Conservation (phyloP, 1,140 invertebrate species). For the Spodoptera litura region DNA sequence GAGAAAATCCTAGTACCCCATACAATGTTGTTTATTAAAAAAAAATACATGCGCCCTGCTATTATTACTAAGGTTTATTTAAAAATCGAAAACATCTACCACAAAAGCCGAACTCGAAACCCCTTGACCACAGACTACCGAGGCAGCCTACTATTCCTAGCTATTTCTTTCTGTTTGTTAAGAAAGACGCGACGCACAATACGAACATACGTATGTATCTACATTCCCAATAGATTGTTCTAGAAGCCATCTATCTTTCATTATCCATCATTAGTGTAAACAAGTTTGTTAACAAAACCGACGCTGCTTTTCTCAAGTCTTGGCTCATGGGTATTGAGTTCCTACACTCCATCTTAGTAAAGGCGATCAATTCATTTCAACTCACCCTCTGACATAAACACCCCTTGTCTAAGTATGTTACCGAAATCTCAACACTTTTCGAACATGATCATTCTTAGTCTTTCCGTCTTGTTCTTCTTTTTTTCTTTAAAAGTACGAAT, state of each 20-base stretch:
- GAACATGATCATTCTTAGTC: background rate
- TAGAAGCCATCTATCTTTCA: slow-evolving; percentile 51
- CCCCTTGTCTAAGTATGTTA: slow-evolving; percentile 12
- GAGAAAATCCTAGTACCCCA: no score
- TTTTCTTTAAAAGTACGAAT: no score
- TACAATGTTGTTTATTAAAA: no score
- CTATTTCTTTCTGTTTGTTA: background rate
- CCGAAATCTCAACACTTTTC: slow-evolving; percentile 4
- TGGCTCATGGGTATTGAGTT: slow-evolving; percentile 62
- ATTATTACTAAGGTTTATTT: no score
- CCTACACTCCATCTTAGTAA: slow-evolving; percentile 70
- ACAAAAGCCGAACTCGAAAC: no score
- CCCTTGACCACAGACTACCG: no score
- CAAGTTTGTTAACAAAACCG: slow-evolving; percentile 60
- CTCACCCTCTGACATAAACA: slow-evolving; percentile 43
- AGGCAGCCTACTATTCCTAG: no score
- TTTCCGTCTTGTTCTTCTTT: no score
- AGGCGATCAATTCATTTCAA: slow-evolving; percentile 63
- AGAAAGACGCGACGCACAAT: background rate
- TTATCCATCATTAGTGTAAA: slow-evolving; percentile 66
- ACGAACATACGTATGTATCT: background rate
- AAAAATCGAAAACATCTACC: no score
- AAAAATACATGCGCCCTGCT: no score
- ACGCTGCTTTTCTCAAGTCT: slow-evolving; percentile 51
- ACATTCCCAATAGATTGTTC: slow-evolving; percentile 21